phyloP scores from a whole-genome alignment of 2,113 vertebrate species.

The Melospiza georgiana region DNA sequence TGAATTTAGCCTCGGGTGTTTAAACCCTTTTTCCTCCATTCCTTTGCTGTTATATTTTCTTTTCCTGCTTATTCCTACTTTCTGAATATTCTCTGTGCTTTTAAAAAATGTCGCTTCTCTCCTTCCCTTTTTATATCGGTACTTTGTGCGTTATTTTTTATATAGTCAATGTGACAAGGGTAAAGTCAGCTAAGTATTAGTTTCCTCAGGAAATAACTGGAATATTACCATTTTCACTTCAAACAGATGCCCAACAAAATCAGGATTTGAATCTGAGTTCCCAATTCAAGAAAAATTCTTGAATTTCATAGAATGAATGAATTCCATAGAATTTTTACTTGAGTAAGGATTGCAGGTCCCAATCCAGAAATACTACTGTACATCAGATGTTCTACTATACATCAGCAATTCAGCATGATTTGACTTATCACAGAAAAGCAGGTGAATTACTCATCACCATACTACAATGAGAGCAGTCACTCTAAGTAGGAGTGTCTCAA shows the following conservation, averaged over 20 bases:
- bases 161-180: slow-evolving; percentile 68
- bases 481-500: slow-evolving; percentile 30
- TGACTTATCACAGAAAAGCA: slow-evolving; percentile 40
- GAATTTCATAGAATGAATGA: slow-evolving; percentile 21
- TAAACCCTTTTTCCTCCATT: background rate
- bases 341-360: slow-evolving; percentile 44
- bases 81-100: slow-evolving; percentile 50
- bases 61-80: slow-evolving; percentile 34
- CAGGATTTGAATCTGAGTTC: slow-evolving; percentile 48
- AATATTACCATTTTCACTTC: slow-evolving; percentile 67
- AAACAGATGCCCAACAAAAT: slow-evolving; percentile 65
- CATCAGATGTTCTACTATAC: slow-evolving; percentile 37
- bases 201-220: slow-evolving; percentile 71
- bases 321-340: slow-evolving; percentile 56
- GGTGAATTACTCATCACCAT: slow-evolving; percentile 49
- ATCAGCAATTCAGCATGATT: slow-evolving; percentile 32
- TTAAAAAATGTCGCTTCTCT: slow-evolving; percentile 23
- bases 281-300: slow-evolving; percentile 39
- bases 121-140: slow-evolving; percentile 35
- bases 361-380: slow-evolving; percentile 37
- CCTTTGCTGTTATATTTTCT: slow-evolving; percentile 9
- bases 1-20: slow-evolving; percentile 44
- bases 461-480: slow-evolving; percentile 38
- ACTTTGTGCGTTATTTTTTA: slow-evolving; percentile 66
- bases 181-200: slow-evolving; percentile 64